These are phyloP conservation scores for Camponotus pennsylvanicus DNA, from an alignment of 1,140 invertebrate species.

Conservation along the genomic window DNA sequence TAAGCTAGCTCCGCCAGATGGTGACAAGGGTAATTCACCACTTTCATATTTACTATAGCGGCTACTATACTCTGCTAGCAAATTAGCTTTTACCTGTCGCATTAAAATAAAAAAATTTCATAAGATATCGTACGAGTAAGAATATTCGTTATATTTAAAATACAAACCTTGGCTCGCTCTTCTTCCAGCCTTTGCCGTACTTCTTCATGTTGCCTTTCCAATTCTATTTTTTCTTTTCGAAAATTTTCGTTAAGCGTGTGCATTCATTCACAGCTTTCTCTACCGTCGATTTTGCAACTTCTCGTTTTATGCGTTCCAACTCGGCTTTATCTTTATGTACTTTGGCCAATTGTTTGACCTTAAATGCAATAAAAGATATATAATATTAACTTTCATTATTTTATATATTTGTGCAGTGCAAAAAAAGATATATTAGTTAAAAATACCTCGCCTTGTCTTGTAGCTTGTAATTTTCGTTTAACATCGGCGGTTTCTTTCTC, in stretches of 20 bases:
- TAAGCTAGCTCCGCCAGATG: conserved; percentile 80
- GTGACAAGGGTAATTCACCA: conserved; percentile 81
- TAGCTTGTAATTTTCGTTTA: conserved; percentile 93
- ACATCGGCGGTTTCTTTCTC: conserved; percentile 94
- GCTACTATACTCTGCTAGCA: conserved; percentile 82
- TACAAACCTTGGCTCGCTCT: conserved; percentile 90
- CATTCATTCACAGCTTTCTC: conserved; percentile 94
- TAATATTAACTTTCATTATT: background rate
- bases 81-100: conserved; percentile 76
- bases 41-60: conserved; percentile 84
- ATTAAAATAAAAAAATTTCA: conserved; percentile 4
- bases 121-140: background rate
- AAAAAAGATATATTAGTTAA: background rate
- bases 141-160: background rate
- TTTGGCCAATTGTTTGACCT: conserved; percentile 91
- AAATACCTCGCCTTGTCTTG: conserved; percentile 93
- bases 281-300: conserved; percentile 91
- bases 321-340: conserved; percentile 96
- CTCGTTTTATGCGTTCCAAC: conserved; percentile 92
- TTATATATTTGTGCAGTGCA: background rate
- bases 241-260: conserved; percentile 91
- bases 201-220: conserved; percentile 92
- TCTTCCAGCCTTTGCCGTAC: conserved; percentile 90
- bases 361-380: background rate
- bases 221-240: conserved; percentile 91